A percentile compares a stretch with the other conserved stretches of the same genome.
These are phyloP conservation scores for Campylomormyrus numenius DNA, from an alignment of 2,113 vertebrate genomes.

Conservation along the genomic window DNA sequence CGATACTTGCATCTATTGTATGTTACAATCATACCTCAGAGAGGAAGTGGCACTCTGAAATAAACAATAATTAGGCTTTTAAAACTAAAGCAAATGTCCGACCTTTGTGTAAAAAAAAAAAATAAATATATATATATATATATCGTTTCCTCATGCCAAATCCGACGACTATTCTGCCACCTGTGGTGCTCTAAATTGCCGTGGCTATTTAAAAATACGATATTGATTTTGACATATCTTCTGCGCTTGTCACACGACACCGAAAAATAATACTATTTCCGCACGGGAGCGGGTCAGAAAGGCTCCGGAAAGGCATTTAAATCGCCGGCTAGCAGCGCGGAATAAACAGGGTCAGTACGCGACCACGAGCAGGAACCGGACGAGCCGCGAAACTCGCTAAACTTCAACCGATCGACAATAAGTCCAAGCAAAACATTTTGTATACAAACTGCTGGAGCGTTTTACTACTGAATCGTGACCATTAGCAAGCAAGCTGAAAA, in stretches of 20 bases:
- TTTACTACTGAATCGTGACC: background rate
- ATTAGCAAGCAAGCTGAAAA: background rate
- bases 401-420: background rate
- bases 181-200: background rate
- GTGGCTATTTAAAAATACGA: background rate
- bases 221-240: background rate
- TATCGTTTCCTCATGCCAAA: background rate
- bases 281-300: background rate
- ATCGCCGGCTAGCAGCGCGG: background rate
- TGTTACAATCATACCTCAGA: background rate
- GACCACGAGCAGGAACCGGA: background rate
- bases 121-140: background rate
- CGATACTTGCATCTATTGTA: background rate
- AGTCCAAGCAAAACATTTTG: background rate
- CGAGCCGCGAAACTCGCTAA: background rate
- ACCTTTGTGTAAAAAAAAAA: background rate
- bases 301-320: background rate
- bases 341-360: background rate
- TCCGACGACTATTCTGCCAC: background rate
- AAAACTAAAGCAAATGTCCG: background rate
- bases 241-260: background rate
- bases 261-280: background rate
- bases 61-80: background rate
- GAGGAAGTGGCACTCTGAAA: background rate
- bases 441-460: background rate